These are phyloP conservation scores for Acleris laterana DNA, from an alignment of 2,888 invertebrate species.

Conservation along the genomic window DNA sequence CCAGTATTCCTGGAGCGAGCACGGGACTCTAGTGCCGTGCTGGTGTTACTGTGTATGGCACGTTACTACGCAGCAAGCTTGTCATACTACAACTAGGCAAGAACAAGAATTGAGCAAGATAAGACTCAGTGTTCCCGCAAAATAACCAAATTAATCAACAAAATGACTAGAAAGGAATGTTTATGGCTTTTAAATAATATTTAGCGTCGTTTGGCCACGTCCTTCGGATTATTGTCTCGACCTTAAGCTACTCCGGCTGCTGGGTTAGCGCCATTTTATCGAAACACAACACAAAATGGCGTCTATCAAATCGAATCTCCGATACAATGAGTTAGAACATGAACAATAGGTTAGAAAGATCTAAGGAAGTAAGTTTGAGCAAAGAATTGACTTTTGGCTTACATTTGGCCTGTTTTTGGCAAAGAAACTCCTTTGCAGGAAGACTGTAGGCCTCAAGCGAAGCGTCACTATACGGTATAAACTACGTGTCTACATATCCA, in stretches of 20 bases:
- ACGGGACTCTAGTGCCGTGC: conserved; percentile 59
- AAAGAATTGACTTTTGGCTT: conserved; percentile 62
- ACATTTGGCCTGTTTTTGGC: conserved; percentile 76
- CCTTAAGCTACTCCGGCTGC: conserved; percentile 67
- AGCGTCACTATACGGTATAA: conserved; percentile 76
- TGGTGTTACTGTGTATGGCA: conserved; percentile 72
- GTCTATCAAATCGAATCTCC: conserved; percentile 34
- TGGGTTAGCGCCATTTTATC: conserved; percentile 37
- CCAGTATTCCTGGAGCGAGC: conserved; percentile 74
- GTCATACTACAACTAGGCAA: conserved; percentile 66
- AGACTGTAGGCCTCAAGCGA: conserved; percentile 79
- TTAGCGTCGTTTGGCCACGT: conserved; percentile 73
- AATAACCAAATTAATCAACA: conserved; percentile 45
- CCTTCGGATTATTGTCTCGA: conserved; percentile 76
- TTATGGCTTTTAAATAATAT: conserved; percentile 58
- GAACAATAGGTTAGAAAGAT: conserved; percentile 16
- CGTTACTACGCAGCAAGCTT: conserved; percentile 73
- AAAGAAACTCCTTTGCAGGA: conserved; percentile 66
- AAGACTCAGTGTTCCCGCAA: conserved; percentile 62
- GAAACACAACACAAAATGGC: conserved; percentile 38
- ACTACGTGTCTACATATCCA: conserved; percentile 74
- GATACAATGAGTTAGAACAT: conserved; percentile 29
- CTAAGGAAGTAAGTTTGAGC: conserved; percentile 57
- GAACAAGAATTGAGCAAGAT: conserved; percentile 78
- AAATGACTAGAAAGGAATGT: conserved; percentile 83